Percentiles rank a stretch among this genome's conserved stretches.
These are phyloP conservation scores for Lasioglossum marginatum DNA, from an alignment of 2,888 invertebrate genomes.

Conservation along the genomic window DNA sequence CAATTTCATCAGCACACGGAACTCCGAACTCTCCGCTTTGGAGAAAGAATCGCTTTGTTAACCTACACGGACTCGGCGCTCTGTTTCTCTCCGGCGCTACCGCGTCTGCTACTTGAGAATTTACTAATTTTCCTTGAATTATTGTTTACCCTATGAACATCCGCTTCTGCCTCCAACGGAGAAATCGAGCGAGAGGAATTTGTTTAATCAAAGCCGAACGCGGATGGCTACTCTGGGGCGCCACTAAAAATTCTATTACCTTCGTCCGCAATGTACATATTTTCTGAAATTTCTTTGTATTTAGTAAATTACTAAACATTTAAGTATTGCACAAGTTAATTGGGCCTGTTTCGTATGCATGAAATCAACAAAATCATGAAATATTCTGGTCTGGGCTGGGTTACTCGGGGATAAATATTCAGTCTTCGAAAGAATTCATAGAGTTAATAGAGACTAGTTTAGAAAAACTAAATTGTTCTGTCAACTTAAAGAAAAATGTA, in stretches of 20 bases:
- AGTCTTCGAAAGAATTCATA: neutral
- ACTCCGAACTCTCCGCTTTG: conserved; percentile 15
- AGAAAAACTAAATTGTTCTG: neutral
- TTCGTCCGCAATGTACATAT: neutral
- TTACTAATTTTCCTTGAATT: conserved; percentile 15
- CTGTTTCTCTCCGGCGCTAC: neutral
- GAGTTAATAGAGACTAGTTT: neutral
- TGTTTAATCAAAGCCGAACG: neutral
- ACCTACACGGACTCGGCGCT: conserved; percentile 7
- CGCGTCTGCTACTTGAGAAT: conserved; percentile 13
- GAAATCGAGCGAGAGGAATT: conserved; percentile 1
- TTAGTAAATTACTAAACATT: neutral
- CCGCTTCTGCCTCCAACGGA: neutral
- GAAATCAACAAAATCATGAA: neutral
- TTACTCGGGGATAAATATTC: neutral
- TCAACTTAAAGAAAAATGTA: neutral
- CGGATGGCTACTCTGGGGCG: too few species aligned
- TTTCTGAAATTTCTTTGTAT: neutral
- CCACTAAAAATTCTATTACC: neutral
- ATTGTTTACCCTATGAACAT: conserved; percentile 5
- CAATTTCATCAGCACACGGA: conserved; percentile 39
- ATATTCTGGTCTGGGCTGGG: neutral
- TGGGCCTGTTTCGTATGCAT: neutral
- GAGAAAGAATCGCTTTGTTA: conserved; percentile 43
- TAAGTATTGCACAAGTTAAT: neutral